Conservation (phyloP, 2,113 vertebrate genomes). For the Tangachromis dhanisi region DNA sequence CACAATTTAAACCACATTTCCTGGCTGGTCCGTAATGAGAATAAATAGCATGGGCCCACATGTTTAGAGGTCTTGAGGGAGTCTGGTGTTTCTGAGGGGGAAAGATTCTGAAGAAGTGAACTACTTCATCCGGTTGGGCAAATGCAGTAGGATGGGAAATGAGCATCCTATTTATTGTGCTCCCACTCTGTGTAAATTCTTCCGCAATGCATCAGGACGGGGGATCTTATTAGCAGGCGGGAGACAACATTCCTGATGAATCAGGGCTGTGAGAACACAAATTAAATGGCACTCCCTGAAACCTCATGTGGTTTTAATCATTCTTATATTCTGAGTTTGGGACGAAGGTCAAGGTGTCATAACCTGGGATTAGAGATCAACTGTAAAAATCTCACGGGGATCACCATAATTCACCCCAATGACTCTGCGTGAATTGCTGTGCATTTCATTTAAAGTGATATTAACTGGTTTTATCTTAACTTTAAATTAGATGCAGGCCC, state of each 20-base stretch:
- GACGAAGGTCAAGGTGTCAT: constrained; percentile 16
- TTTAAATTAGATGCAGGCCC: constrained; percentile 28
- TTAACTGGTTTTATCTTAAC: constrained; percentile 16
- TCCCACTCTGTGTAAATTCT: constrained; percentile 33
- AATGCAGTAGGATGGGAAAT: constrained; percentile 24
- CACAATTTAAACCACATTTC: constrained; percentile 46
- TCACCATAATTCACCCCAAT: not conserved
- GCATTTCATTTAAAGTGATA: not conserved
- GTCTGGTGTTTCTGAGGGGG: not conserved
- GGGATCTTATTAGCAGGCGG: not conserved
- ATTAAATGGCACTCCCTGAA: not conserved
- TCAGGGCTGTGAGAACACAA: not conserved
- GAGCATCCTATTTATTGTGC: constrained; percentile 33
- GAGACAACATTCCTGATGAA: constrained; percentile 32
- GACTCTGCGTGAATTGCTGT: not conserved
- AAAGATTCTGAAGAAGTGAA: not conserved
- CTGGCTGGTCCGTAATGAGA: constrained; percentile 28
- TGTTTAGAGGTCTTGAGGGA: not conserved
- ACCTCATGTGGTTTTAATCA: constrained; percentile 19
- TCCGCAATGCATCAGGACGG: constrained; percentile 16
- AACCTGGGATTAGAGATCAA: not conserved
- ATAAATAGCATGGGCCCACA: constrained; percentile 21
- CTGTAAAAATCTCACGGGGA: not conserved
- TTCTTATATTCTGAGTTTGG: not conserved
- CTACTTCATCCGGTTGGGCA: not conserved